Conservation (phyloP, 2,797 vertebrate species). For the Morus bassanus region DNA sequence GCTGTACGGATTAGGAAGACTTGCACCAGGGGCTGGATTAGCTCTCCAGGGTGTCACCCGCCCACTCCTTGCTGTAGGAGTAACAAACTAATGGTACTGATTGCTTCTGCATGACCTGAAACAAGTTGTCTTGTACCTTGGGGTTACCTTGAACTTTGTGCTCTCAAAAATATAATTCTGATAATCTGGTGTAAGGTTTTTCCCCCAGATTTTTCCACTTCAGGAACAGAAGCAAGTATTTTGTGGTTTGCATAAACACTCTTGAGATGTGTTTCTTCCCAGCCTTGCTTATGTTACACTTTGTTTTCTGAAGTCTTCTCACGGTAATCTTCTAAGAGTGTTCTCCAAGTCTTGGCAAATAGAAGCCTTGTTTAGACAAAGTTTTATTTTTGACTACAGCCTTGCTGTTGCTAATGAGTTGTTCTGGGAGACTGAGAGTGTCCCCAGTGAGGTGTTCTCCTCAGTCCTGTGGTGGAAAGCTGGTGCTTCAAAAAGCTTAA, state of each 20-base stretch:
- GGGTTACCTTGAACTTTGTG: neutral
- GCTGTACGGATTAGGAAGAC: neutral
- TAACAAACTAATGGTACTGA: neutral
- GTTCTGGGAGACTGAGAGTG: neutral
- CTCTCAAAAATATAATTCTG: neutral
- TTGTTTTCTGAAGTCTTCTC: neutral
- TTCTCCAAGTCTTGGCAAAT: neutral
- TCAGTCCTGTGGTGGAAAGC: neutral
- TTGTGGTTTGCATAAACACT: neutral
- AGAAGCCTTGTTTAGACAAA: neutral
- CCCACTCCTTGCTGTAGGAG: neutral
- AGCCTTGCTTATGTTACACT: neutral
- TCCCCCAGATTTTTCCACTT: rapidly evolving
- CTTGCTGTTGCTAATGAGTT: neutral
- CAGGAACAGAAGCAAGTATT: neutral
- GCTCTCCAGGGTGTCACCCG: neutral
- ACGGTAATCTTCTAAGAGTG: neutral
- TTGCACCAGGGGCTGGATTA: neutral
- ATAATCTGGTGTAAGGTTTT: neutral
- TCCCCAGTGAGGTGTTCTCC: neutral
- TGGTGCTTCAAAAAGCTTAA: neutral
- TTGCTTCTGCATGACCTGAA: neutral
- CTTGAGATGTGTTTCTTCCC: neutral
- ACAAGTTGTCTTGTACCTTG: neutral
- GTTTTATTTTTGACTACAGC: neutral